Percentiles rank a stretch among this genome's conserved stretches.
These are phyloP conservation scores for Cantharis nigra DNA, from an alignment of 2,888 invertebrate genomes.

Conservation along the genomic window DNA sequence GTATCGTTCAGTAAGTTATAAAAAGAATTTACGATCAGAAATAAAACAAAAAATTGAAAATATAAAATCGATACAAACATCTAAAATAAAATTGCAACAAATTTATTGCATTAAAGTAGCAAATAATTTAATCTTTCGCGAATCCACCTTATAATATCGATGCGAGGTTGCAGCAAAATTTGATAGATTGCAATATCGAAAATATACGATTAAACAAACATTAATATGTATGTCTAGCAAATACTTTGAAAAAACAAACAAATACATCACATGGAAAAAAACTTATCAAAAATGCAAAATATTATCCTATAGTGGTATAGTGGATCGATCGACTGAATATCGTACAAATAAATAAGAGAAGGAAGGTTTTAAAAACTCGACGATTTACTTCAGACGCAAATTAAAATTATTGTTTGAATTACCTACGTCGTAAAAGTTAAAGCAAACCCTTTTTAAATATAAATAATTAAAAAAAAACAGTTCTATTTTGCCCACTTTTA, in stretches of 20 bases:
- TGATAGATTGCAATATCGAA: not conserved
- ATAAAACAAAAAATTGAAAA: not conserved
- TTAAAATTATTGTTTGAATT: not conserved
- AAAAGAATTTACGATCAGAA: constrained; percentile 12
- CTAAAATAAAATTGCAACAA: not conserved
- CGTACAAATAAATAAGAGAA: not conserved
- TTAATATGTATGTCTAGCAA: not conserved
- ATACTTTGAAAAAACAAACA: not conserved
- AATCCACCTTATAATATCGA: not conserved
- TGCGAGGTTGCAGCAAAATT: not conserved
- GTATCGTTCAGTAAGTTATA: constrained; percentile 10
- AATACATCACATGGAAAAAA: not conserved
- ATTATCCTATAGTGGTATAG: not conserved
- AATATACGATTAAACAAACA: not conserved
- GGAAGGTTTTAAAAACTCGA: not conserved
- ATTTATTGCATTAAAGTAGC: not conserved
- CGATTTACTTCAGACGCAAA: not conserved
- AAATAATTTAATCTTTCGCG: not conserved
- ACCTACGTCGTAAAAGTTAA: not conserved
- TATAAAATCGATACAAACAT: not conserved
- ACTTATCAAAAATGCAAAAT: not conserved
- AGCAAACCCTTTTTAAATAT: not conserved
- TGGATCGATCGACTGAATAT: not conserved
- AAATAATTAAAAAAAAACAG: not conserved
- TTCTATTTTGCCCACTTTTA: constrained; percentile 6